Conservation (phyloP, 2,888 invertebrate genomes). For the Ceriagrion tenellum region DNA sequence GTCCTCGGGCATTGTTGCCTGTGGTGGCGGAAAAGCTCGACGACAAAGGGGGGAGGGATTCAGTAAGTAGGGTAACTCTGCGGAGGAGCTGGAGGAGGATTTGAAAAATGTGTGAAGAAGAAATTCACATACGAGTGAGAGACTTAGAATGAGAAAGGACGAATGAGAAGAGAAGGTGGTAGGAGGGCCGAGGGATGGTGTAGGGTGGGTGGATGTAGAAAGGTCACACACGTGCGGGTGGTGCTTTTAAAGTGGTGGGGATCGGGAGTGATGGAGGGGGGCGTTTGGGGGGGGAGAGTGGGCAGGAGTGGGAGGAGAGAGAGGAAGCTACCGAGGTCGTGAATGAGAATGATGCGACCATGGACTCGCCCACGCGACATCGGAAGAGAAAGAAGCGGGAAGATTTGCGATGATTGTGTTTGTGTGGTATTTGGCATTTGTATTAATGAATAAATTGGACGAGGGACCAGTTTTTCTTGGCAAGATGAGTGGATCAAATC, state of each 20-base stretch:
- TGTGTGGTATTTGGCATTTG: no score
- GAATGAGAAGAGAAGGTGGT: not conserved
- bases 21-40: no score
- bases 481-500: no score
- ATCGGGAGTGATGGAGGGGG: not conserved
- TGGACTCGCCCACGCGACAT: not conserved
- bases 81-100: not conserved
- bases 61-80: not conserved
- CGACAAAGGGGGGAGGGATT: no score
- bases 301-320: not conserved
- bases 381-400: not conserved
- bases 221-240: constrained; percentile 7
- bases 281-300: not conserved
- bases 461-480: no score
- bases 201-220: not conserved
- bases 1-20: no score
- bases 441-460: no score
- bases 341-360: not conserved
- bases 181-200: not conserved
- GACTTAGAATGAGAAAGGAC: not conserved
- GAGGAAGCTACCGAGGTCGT: not conserved
- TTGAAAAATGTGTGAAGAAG: not conserved
- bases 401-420: not conserved
- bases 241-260: not conserved
- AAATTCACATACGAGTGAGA: not conserved